These are phyloP conservation scores for Polyergus mexicanus DNA, from an alignment of 1,140 invertebrate genomes.

Conservation along the genomic window DNA sequence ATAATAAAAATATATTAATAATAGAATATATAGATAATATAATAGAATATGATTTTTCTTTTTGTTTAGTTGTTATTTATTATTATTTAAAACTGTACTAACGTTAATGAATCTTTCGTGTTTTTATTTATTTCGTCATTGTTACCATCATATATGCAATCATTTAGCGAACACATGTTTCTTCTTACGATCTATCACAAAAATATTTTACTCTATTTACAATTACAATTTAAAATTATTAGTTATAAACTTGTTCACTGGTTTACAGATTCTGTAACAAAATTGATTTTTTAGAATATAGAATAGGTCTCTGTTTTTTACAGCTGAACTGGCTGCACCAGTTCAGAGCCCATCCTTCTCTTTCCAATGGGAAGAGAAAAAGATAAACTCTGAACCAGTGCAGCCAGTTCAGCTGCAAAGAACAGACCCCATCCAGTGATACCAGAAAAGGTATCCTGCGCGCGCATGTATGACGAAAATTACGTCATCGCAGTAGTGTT, in stretches of 20 bases:
- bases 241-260: neutral
- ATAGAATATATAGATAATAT: neutral
- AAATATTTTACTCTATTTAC: neutral
- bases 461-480: too few relatives aligned
- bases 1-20: neutral
- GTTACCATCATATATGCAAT: slow-evolving; percentile 3
- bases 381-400: too few relatives aligned
- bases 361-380: too few relatives aligned
- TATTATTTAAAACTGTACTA: neutral
- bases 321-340: too few relatives aligned
- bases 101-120: neutral
- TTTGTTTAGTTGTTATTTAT: neutral
- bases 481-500: too few relatives aligned
- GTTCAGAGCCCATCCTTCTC: too few relatives aligned
- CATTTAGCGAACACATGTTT: slow-evolving; percentile 63
- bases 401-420: too few relatives aligned
- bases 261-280: neutral
- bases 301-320: too few relatives aligned
- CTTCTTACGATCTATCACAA: neutral
- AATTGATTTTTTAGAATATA: neutral
- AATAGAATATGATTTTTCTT: neutral
- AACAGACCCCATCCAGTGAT: too few relatives aligned
- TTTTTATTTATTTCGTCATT: neutral
- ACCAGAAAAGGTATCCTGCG: too few relatives aligned
- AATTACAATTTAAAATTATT: neutral